Percentiles rank a stretch among this genome's conserved stretches.
phyloP scores from a whole-genome alignment of 1,140 invertebrate species.

The Geopemphigus sp. region DNA sequence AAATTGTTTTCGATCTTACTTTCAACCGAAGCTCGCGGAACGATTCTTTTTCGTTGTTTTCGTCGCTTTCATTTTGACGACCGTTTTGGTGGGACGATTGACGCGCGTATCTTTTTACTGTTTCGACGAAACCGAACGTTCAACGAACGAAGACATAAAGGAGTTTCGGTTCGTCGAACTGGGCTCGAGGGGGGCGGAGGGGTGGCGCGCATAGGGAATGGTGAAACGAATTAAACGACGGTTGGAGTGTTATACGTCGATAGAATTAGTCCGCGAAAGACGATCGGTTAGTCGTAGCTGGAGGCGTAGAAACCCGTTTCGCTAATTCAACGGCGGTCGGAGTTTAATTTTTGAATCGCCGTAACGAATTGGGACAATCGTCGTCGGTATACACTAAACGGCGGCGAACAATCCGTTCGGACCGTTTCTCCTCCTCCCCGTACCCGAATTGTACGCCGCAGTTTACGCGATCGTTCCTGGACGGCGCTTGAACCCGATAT shows the following conservation, averaged over 20 bases:
- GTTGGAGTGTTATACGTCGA: neutral
- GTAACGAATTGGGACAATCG: neutral
- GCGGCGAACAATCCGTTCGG: neutral
- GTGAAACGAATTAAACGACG: neutral
- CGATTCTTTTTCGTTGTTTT: neutral
- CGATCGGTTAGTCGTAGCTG: conserved; percentile 3
- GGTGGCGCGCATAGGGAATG: too few species aligned
- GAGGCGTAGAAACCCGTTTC: neutral
- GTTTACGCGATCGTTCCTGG: neutral
- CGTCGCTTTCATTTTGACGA: neutral
- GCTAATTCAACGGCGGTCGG: neutral
- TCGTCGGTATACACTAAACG: neutral
- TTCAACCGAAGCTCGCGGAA: neutral
- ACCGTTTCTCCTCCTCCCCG: neutral
- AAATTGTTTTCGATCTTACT: neutral
- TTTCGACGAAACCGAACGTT: conserved; percentile 6
- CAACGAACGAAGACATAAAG: too few species aligned
- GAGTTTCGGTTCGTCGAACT: neutral
- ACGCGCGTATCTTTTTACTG: neutral
- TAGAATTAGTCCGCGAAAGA: neutral
- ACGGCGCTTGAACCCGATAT: neutral
- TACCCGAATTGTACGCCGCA: neutral
- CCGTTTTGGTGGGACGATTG: neutral
- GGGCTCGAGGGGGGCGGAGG: too few species aligned
- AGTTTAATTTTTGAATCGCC: neutral